phyloP scores from a whole-genome alignment of 2,888 invertebrate genomes.

The Lobophora halterata region DNA sequence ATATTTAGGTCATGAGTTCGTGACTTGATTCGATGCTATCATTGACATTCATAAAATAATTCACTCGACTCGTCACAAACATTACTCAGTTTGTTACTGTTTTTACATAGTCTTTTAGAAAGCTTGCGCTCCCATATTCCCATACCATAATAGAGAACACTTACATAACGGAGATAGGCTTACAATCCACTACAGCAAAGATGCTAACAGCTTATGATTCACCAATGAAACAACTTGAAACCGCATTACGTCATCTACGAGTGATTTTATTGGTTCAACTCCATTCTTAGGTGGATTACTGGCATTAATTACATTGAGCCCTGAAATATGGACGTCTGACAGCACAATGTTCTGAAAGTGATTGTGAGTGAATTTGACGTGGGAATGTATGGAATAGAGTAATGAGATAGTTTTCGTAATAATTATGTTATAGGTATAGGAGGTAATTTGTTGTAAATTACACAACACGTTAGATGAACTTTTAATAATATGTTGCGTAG shows the following conservation, averaged over 20 bases:
- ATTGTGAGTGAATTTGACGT: constrained; percentile 3
- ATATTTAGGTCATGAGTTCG: neutral
- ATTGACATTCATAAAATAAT: constrained; percentile 5
- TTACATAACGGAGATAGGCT: constrained; percentile 29
- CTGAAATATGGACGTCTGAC: constrained; percentile 28
- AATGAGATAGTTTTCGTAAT: constrained; percentile 2
- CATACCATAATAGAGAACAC: constrained; percentile 51
- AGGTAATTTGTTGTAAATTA: too few species aligned
- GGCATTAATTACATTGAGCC: too few species aligned
- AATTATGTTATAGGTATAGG: neutral
- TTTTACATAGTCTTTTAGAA: constrained; percentile 45
- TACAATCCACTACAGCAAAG: too few species aligned
- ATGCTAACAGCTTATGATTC: too few species aligned
- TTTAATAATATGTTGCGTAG: too few species aligned
- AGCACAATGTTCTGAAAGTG: constrained; percentile 6
- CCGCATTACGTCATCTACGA: too few species aligned
- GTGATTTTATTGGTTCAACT: too few species aligned
- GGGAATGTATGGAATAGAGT: neutral
- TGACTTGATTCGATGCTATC: neutral
- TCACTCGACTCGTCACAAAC: constrained; percentile 13
- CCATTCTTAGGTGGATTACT: too few species aligned
- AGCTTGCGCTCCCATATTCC: constrained; percentile 44
- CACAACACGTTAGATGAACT: too few species aligned
- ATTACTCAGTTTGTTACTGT: constrained; percentile 14
- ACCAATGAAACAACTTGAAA: too few species aligned